phyloP scores from a whole-genome alignment of 2,113 vertebrate genomes.

The Bufo bufo region DNA sequence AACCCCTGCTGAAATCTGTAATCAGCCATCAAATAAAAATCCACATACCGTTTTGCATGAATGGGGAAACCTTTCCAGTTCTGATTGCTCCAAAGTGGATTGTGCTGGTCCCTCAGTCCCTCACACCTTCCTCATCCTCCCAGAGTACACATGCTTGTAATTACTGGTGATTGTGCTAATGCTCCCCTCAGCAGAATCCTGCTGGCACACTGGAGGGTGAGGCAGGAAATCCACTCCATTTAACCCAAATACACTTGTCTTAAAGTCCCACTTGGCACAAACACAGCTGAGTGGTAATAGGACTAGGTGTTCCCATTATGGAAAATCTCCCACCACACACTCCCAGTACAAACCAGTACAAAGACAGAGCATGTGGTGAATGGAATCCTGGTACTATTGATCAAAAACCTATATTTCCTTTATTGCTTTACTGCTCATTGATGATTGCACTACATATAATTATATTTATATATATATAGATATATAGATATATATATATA shows the following conservation, averaged over 20 bases:
- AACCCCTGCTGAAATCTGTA: conserved; percentile 25
- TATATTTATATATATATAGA: not conserved
- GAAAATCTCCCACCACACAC: not conserved
- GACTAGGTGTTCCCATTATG: conserved; percentile 4
- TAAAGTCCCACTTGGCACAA: conserved; percentile 27
- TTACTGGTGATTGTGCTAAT: conserved; percentile 60
- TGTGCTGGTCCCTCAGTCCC: conserved; percentile 61
- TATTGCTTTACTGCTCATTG: conserved; percentile 25
- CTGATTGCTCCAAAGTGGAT: conserved; percentile 66
- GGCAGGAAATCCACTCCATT: conserved; percentile 65
- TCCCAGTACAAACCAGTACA: not conserved
- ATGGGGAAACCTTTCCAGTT: conserved; percentile 62
- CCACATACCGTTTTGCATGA: conserved; percentile 60
- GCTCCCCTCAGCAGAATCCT: conserved; percentile 61
- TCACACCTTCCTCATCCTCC: conserved; percentile 63
- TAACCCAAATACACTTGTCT: conserved; percentile 61
- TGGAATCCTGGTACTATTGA: conserved; percentile 42
- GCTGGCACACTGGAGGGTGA: conserved; percentile 56
- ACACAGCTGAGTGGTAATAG: conserved; percentile 47
- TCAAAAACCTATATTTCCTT: conserved; percentile 20
- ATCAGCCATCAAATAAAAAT: conserved; percentile 62
- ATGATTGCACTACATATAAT: not conserved
- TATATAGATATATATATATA: conserved; percentile 1
- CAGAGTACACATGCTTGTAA: conserved; percentile 59
- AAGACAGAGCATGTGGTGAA: conserved; percentile 33